phyloP scores from a whole-genome alignment of 2,113 vertebrate genomes.

The Tricholaema leucomelas region DNA sequence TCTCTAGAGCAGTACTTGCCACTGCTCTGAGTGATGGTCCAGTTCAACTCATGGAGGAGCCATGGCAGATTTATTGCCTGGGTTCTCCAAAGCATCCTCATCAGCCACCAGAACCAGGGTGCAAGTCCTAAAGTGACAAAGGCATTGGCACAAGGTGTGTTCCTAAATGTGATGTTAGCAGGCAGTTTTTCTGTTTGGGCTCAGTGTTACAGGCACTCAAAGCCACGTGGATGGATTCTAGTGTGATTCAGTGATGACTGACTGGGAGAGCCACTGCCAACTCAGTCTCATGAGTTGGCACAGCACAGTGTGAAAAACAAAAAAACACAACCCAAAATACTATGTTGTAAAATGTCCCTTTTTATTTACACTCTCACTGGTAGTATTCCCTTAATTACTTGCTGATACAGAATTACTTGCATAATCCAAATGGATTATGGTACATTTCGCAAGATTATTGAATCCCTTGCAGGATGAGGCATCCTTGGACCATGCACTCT shows the following conservation, averaged over 20 bases:
- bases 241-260: not conserved
- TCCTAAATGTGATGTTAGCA: not conserved
- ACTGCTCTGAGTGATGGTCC: not conserved
- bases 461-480: not conserved
- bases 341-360: not conserved
- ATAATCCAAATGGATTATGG: not conserved
- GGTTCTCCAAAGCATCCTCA: not conserved
- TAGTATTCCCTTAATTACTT: not conserved
- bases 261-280: not conserved
- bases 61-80: not conserved
- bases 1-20: not conserved
- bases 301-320: not conserved
- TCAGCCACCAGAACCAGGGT: not conserved
- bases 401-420: not conserved
- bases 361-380: not conserved
- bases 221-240: accelerated
- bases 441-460: not conserved
- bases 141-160: not conserved
- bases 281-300: not conserved
- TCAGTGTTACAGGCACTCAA: accelerated
- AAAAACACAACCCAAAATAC: not conserved
- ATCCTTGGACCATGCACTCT: accelerated
- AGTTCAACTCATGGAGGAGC: not conserved
- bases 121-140: not conserved
- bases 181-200: not conserved